Evolutionary conservation across 2,888 invertebrate genomes (phyloP), one percentile per base, ranked within the genome.

Genomic region (Nezara viridula): DNA sequence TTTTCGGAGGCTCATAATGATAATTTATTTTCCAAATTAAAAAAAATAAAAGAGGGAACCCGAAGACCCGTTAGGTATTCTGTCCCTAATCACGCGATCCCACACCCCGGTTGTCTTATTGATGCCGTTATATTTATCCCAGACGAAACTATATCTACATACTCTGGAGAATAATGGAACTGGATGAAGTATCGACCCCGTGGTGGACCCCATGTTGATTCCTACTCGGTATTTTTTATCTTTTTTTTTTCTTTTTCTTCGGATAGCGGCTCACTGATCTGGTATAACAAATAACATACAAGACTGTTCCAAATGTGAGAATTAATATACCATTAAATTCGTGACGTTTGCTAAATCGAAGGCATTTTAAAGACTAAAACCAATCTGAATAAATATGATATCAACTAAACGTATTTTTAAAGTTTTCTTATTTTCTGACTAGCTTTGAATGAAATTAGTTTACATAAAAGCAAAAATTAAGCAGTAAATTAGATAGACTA

Each of bases 1-100:
- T 77, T 60, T 77, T 40, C 40, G 10, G 40, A 24, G 77, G 7
- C 37, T 77, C 77, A 77, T 77, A 77, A 77, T 77, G 77, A 77
- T 77, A 77, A 77, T 77, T 77, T 77, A 77, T 77, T 77, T 77
- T 77, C 40, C 44, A 44, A 49, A 85, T 40, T 85, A 40, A 86
- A 50, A 86, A 86, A 86, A 86, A 86, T 86, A 86, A 85, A 32
- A 85, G 37, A 85, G n/a, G 9, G 44, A 47, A 44, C 12, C 7
- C 21, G 21, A 27, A 49, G 37, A 32, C 50, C 86, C 86, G 86
- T 86, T 86, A 86, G 86, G 37, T 52, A 52, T 86, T 52, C 86
- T 86, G 86, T 52, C 86, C 49, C 77, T 44, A 77, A 77, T 77
- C 77, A 77, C 77, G 77, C 77, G 77, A 77, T 44, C 77, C 77